Conservation (phyloP, 1,140 invertebrate species). For the Bombus huntii region DNA sequence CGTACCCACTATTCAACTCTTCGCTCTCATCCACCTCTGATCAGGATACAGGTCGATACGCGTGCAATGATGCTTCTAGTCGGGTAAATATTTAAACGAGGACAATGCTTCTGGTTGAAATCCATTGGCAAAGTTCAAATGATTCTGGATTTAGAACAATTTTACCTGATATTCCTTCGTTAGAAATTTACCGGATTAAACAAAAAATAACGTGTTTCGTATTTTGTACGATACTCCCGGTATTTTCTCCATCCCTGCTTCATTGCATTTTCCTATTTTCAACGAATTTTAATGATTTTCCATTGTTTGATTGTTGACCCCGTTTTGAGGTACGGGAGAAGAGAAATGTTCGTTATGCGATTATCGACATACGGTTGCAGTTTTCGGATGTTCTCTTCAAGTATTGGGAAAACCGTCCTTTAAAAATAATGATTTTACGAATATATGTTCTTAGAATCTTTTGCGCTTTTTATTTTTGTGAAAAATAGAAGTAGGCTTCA, state of each 20-base stretch:
- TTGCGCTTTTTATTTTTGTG: background rate
- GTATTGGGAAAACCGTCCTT: background rate
- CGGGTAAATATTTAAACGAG: constrained; percentile 45
- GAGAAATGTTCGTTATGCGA: no score
- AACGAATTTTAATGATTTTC: no score
- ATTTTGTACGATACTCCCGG: no score
- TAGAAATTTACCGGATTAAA: background rate
- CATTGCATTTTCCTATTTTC: no score
- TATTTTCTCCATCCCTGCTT: no score
- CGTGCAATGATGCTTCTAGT: constrained; percentile 28
- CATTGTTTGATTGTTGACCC: no score
- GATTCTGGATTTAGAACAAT: background rate
- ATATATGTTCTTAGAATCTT: background rate
- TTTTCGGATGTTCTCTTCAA: no score
- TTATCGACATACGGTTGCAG: no score
- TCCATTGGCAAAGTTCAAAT: constrained; percentile 6
- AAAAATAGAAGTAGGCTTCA: background rate
- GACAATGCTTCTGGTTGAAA: background rate
- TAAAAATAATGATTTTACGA: background rate
- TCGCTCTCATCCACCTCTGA: constrained; percentile 3
- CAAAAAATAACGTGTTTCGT: no score
- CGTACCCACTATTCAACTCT: background rate
- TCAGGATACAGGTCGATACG: constrained; percentile 23
- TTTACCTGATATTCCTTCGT: background rate
- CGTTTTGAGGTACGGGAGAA: no score